These are phyloP conservation scores for Capromys pilorides DNA, from an alignment of 2,797 vertebrate species.

Conservation along the genomic window DNA sequence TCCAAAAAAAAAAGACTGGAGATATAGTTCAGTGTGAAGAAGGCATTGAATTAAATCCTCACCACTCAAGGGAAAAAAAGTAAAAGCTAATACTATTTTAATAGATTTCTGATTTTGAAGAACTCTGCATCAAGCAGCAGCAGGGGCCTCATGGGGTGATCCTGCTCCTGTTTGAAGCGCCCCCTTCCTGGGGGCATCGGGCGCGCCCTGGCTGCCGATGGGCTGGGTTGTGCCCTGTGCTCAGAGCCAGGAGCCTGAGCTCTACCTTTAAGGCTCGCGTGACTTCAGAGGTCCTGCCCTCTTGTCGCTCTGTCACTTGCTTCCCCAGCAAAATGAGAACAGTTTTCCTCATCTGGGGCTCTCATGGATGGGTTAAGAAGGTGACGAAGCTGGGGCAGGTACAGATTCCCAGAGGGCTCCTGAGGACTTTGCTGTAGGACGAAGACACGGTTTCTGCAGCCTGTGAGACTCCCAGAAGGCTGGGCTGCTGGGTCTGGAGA, in stretches of 20 bases:
- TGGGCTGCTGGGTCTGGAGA: background rate
- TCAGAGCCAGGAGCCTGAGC: background rate
- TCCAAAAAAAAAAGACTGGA: background rate
- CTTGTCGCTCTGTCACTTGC: background rate
- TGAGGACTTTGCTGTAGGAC: background rate
- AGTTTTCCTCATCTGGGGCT: background rate
- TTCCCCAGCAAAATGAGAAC: background rate
- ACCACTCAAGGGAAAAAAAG: background rate
- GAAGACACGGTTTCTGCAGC: background rate
- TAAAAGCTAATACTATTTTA: too few species aligned
- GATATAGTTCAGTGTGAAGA: background rate
- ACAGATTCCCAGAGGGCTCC: background rate
- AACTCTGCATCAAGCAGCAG: background rate
- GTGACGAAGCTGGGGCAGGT: background rate
- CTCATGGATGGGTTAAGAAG: background rate
- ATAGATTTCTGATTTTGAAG: background rate
- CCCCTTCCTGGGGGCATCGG: fast-evolving
- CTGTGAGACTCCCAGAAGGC: too few species aligned
- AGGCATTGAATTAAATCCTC: background rate
- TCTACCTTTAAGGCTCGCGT: fast-evolving
- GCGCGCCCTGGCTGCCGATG: background rate
- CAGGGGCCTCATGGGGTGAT: background rate
- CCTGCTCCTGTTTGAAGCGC: too few species aligned
- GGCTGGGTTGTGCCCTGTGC: fast-evolving
- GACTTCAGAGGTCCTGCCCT: background rate